phyloP scores from a whole-genome alignment of 2,888 invertebrate species.

The Octodonta nipae region DNA sequence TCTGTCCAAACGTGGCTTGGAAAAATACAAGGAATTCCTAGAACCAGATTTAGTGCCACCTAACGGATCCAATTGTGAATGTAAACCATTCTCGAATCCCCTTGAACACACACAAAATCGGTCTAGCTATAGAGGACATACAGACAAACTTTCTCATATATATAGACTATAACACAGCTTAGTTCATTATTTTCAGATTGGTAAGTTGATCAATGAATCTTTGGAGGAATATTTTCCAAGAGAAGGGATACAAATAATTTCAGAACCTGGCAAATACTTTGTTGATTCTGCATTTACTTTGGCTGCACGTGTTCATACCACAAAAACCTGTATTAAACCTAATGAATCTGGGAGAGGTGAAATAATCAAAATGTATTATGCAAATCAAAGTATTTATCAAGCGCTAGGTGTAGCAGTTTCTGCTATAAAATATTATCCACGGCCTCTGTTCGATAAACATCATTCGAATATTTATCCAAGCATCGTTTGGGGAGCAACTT shows the following conservation, averaged over 20 bases:
- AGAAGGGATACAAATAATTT: slow-evolving; percentile 35
- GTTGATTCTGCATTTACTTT: slow-evolving; percentile 47
- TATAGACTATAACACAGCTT: neutral
- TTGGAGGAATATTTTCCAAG: slow-evolving; percentile 42
- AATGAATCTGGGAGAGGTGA: slow-evolving; percentile 1
- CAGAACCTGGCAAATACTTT: slow-evolving; percentile 51
- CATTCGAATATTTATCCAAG: slow-evolving; percentile 12
- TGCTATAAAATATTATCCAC: slow-evolving; percentile 7
- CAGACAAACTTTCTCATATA: too few relatives aligned
- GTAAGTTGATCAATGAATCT: slow-evolving; percentile 38
- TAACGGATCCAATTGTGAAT: too few relatives aligned
- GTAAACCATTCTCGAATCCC: too few relatives aligned
- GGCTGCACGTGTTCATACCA: slow-evolving; percentile 40
- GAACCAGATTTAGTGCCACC: too few relatives aligned
- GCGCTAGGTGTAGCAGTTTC: slow-evolving; percentile 1
- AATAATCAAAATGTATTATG: slow-evolving; percentile 7
- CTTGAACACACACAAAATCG: too few relatives aligned
- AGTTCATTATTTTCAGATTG: slow-evolving; percentile 16
- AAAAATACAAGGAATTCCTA: too few relatives aligned
- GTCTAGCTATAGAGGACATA: too few relatives aligned
- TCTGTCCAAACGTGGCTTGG: too few relatives aligned
- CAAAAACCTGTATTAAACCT: slow-evolving; percentile 4
- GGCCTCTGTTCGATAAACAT: slow-evolving; percentile 13
- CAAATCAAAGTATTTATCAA: slow-evolving; percentile 6
- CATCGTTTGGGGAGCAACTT: slow-evolving; percentile 35